Base-by-base conservation (phyloP, 92 coral and sea anemone genomes). In the Heteractis magnifica region DNA sequence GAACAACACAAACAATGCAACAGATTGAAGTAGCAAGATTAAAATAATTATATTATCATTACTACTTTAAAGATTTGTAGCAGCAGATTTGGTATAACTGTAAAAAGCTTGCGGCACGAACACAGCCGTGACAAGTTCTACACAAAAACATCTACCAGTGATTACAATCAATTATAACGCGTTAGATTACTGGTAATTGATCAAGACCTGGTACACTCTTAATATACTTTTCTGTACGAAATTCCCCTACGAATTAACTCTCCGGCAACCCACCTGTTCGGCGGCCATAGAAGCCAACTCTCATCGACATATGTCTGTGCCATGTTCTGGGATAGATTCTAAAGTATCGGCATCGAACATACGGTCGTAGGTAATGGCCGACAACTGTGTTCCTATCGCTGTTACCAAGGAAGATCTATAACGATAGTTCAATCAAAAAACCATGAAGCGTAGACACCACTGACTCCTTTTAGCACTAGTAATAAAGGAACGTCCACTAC, bases 271-370 rank as follows among this genome's bases (percentile, higher is more conserved):
- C 15, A 85, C 88, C 88, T 85, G 65, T 52, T 78, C 88, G 83
- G 4, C 88, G 88, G 56, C 88, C 88, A 51, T 77, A 79, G 81
- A 85, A 85, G 12, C 88, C 88, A 85, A 78, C 83, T 77, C 88
- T 85, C 88, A 85, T 85, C 4, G 88, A 77, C 77, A 85, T 85
- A 51, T 77, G 83, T 16, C 52, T 70, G 52, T 78, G 6, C 83
- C 83, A 85, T 8, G 88, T 78, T 72, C 60, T 85, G 44, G 88
- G 88, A 64, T 85, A 85, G 71, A 85, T 51, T 48, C 88, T 77
- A 18, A 85, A 58, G 72, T 56, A 85, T 2, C 88, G 83, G 58
- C 62, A 62, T 8, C 83, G 73, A 56, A 85, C 79, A 59, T 23
- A 53, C 23, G 88, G 88, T 49, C 50, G 51, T 26, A 85, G 81